Conservation (phyloP, 2,888 invertebrate species). For the Brenthis daphne region DNA sequence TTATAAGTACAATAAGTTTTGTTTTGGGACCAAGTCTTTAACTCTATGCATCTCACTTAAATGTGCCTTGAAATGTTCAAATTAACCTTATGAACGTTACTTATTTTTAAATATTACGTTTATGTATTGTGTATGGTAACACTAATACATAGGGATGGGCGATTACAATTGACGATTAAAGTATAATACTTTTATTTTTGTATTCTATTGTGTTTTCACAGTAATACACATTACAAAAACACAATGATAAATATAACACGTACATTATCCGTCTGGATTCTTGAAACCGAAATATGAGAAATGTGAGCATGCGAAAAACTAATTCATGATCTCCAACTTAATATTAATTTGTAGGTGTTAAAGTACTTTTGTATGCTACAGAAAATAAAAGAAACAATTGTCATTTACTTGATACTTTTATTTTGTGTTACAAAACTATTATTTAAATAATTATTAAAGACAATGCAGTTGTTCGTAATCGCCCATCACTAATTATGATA, state of each 20-base stretch:
- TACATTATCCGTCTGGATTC: too few species aligned
- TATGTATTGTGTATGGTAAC: constrained; percentile 7
- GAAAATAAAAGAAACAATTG: too few species aligned
- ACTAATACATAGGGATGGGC: constrained; percentile 1
- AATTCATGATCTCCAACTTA: too few species aligned
- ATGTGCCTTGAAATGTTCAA: constrained; percentile 14
- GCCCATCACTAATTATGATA: not conserved
- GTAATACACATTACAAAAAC: too few species aligned
- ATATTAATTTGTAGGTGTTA: too few species aligned
- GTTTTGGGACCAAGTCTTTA: constrained; percentile 39
- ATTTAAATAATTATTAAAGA: not conserved
- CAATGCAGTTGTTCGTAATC: not conserved
- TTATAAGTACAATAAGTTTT: constrained; percentile 36
- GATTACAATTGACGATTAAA: constrained; percentile 3
- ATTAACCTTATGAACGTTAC: not conserved
- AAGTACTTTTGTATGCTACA: too few species aligned
- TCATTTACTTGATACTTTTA: not conserved
- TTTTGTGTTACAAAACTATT: not conserved
- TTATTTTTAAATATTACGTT: constrained; percentile 1
- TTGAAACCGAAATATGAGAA: too few species aligned
- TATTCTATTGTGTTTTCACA: too few species aligned
- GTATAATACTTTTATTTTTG: too few species aligned
- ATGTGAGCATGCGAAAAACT: too few species aligned
- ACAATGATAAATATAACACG: too few species aligned
- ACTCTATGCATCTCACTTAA: constrained; percentile 1